phyloP scores from a whole-genome alignment of 2,113 vertebrate species.

The Datnioides undecimradiatus region DNA sequence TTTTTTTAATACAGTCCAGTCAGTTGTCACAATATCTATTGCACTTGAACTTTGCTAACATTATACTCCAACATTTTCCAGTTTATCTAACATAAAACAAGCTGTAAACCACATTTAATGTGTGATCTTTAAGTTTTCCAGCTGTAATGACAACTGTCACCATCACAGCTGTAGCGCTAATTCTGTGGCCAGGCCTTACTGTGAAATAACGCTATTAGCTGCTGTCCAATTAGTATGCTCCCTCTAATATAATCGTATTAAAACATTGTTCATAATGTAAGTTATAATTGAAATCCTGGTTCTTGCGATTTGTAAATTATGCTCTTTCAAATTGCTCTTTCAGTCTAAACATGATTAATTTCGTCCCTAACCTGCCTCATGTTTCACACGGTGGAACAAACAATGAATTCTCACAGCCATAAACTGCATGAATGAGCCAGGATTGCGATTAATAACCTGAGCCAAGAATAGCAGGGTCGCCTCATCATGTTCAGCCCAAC shows the following conservation, averaged over 20 bases:
- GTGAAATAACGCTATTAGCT: background rate
- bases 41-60: background rate
- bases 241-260: background rate
- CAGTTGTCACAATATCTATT: too few species aligned
- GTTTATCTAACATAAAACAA: background rate
- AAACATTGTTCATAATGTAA: background rate
- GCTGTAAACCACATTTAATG: background rate
- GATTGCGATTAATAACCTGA: background rate
- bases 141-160: background rate
- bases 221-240: background rate
- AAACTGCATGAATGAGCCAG: background rate
- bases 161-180: background rate
- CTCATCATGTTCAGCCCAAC: background rate
- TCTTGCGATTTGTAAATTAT: background rate
- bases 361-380: background rate
- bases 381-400: background rate
- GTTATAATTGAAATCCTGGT: background rate
- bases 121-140: background rate
- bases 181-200: background rate
- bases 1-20: background rate
- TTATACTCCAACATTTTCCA: too few species aligned
- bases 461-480: background rate
- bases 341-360: background rate
- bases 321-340: background rate
- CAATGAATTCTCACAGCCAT: background rate